These are phyloP conservation scores for Centruroides vittatus DNA, from an alignment of 1,140 invertebrate species.

Conservation along the genomic window DNA sequence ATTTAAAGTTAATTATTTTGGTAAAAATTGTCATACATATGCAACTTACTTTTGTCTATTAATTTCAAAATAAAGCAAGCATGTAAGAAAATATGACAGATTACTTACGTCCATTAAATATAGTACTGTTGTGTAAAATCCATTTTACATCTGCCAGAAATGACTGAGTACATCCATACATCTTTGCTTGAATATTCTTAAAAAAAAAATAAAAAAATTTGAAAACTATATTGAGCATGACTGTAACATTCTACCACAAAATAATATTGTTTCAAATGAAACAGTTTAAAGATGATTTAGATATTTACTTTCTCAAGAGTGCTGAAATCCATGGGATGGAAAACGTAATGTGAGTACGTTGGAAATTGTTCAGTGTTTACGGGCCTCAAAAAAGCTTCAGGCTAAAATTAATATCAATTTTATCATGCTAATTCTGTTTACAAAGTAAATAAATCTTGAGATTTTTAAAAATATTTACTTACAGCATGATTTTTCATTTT, in stretches of 20 bases:
- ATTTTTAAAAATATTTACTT: constrained; percentile 23
- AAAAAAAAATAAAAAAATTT: background rate
- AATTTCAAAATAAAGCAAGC: too few relatives aligned
- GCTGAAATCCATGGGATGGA: constrained; percentile 68
- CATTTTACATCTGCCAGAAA: constrained; percentile 79
- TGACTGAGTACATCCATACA: constrained; percentile 78
- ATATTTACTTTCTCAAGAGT: constrained; percentile 41
- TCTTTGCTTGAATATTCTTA: constrained; percentile 53
- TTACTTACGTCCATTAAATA: constrained; percentile 63
- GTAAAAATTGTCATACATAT: too few relatives aligned
- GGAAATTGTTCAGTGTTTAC: constrained; percentile 51
- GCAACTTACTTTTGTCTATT: too few relatives aligned
- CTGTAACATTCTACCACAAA: too few relatives aligned
- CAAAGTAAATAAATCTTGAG: too few relatives aligned
- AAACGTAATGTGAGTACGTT: constrained; percentile 61
- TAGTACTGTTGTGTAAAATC: constrained; percentile 81
- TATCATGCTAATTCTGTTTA: background rate
- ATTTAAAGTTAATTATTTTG: too few relatives aligned
- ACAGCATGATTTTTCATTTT: constrained; percentile 59
- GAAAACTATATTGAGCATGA: too few relatives aligned
- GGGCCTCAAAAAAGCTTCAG: constrained; percentile 46
- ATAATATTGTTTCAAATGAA: too few relatives aligned
- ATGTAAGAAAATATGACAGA: too few relatives aligned
- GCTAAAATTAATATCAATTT: background rate
- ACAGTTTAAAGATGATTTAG: too few relatives aligned